Evolutionary conservation across 2,797 vertebrate species (phyloP).

Genomic region (Enteromius mattozi): DNA sequence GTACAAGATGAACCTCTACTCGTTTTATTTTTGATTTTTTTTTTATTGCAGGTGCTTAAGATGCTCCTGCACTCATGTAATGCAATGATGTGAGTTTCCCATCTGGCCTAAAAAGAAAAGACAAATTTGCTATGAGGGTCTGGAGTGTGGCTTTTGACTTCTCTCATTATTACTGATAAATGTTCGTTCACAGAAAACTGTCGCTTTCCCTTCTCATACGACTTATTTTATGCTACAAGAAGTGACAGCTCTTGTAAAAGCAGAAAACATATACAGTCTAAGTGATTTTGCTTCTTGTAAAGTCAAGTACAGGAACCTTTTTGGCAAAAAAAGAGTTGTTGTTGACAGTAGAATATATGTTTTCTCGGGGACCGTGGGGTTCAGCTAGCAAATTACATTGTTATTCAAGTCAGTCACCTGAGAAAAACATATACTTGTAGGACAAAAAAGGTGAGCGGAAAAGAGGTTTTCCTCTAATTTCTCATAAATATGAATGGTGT

Average conservation of each 20-base stretch:
- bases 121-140: conserved; percentile 12
- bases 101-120: conserved; percentile 24
- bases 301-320: conserved; percentile 9
- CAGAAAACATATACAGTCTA: conserved; percentile 11
- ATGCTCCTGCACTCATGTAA: conserved; percentile 13
- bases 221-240: not conserved
- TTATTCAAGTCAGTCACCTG: conserved; percentile 14
- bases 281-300: conserved; percentile 12
- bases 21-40: conserved; percentile 4
- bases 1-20: conserved; percentile 27
- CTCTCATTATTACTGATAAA: conserved; percentile 27
- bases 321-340: conserved; percentile 2
- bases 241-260: conserved; percentile 2
- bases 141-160: conserved; percentile 8
- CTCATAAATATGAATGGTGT: conserved; percentile 40
- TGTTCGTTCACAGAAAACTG: not conserved
- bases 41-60: conserved; percentile 15
- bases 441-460: not conserved
- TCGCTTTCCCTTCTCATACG: conserved; percentile 16
- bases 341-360: conserved; percentile 13
- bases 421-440: conserved; percentile 5
- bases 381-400: not conserved
- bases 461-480: conserved; percentile 36
- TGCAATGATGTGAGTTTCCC: conserved; percentile 14
- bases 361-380: not conserved